These are phyloP conservation scores for Pammene fasciana DNA, from an alignment of 2,888 invertebrate genomes.

Conservation along the genomic window DNA sequence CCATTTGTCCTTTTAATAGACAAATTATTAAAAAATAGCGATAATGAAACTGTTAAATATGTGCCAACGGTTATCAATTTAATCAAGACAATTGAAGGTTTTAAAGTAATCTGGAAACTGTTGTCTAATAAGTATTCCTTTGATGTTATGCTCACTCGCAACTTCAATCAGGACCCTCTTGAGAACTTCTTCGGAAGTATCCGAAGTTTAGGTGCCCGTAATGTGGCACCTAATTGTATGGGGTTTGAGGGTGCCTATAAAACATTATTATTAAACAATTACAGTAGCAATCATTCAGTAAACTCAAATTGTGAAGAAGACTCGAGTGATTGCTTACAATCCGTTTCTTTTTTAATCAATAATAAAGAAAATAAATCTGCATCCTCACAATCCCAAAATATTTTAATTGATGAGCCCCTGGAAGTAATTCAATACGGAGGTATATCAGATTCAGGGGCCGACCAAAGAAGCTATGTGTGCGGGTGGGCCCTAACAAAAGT, in stretches of 20 bases:
- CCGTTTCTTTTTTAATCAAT: constrained; percentile 11
- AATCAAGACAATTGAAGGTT: constrained; percentile 13
- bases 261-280: constrained; percentile 41
- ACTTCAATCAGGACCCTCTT: constrained; percentile 42
- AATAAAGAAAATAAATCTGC: not conserved
- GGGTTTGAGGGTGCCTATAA: constrained; percentile 43
- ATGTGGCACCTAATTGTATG: constrained; percentile 36
- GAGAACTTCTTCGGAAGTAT: constrained; percentile 44
- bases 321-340: constrained; percentile 13
- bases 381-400: not conserved
- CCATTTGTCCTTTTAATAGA: constrained; percentile 18
- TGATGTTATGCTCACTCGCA: constrained; percentile 40
- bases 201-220: constrained; percentile 39
- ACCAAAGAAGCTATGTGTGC: constrained; percentile 21
- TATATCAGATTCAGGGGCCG: not conserved
- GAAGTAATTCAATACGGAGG: not conserved
- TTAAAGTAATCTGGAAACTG: constrained; percentile 13
- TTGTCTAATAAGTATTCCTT: constrained; percentile 12
- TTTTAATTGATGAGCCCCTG: not conserved
- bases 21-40: constrained; percentile 1
- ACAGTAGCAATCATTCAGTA: constrained; percentile 10
- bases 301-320: constrained; percentile 27
- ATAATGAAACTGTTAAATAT: constrained; percentile 1
- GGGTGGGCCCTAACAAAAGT: constrained; percentile 16
- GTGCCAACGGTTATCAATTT: constrained; percentile 16